Evolutionary conservation across 1,140 invertebrate species (phyloP).

Genomic region (Anastrepha ludens): DNA sequence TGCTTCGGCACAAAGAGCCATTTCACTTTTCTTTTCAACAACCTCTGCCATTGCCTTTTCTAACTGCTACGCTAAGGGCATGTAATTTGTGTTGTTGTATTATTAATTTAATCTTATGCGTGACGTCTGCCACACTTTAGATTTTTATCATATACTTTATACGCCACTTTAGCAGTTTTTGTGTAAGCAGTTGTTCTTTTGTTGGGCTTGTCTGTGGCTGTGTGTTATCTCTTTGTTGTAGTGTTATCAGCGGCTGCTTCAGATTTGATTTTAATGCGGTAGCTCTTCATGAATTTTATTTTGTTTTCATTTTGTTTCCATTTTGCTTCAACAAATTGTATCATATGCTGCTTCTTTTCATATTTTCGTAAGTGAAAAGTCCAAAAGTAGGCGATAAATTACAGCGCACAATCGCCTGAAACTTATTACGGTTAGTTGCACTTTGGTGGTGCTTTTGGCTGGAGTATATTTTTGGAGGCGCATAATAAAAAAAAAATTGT

Average conservation of each 20-base stretch:
- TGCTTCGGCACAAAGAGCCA: neutral
- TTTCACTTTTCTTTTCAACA: neutral
- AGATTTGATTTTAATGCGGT: constrained; percentile 44
- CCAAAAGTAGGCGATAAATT: neutral
- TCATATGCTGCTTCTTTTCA: neutral
- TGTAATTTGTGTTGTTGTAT: constrained; percentile 14
- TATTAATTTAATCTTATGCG: constrained; percentile 49
- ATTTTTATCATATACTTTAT: constrained; percentile 49
- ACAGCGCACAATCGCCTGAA: neutral
- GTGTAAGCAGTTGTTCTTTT: neutral
- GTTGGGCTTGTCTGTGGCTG: neutral
- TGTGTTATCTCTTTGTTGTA: neutral
- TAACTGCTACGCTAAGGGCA: neutral
- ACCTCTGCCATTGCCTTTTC: neutral
- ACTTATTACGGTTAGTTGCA: too few species aligned
- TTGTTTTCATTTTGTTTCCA: neutral
- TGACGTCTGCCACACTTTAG: constrained; percentile 34
- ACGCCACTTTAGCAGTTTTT: constrained; percentile 43
- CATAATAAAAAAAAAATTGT: too few species aligned
- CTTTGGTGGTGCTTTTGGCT: too few species aligned
- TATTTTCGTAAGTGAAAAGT: neutral
- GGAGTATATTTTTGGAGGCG: too few species aligned
- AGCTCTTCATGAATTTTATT: constrained; percentile 25
- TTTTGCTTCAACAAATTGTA: neutral
- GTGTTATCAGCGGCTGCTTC: constrained; percentile 18